These are phyloP conservation scores for Empidonax traillii DNA, from an alignment of 2,113 vertebrate species.

Conservation along the genomic window DNA sequence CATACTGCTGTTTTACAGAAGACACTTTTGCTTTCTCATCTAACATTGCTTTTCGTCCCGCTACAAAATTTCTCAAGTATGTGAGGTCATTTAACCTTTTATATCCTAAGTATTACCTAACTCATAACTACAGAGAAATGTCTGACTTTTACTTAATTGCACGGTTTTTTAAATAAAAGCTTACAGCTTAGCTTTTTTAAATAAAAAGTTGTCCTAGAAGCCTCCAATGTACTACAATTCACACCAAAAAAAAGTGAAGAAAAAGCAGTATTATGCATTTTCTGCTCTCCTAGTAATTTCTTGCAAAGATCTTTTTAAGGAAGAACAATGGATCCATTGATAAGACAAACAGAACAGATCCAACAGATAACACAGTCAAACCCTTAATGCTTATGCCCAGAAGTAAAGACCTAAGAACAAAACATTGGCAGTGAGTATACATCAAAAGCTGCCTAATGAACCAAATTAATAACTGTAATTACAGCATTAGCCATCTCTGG, in stretches of 20 bases:
- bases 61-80: not conserved
- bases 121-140: not conserved
- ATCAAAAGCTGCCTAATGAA: constrained; percentile 19
- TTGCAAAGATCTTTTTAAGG: not conserved
- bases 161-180: not conserved
- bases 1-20: not conserved
- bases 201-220: not conserved
- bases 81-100: not conserved
- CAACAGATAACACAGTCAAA: not conserved
- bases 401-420: not conserved
- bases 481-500: not conserved
- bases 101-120: not conserved
- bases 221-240: not conserved
- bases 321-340: not conserved
- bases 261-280: not conserved
- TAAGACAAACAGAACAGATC: not conserved
- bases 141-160: not conserved
- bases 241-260: not conserved
- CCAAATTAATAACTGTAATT: constrained; percentile 21
- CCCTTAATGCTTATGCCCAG: not conserved
- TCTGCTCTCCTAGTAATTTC: not conserved
- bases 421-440: not conserved
- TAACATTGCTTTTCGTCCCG: not conserved
- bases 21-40: not conserved
- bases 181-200: not conserved